Conservation (phyloP, 2,113 vertebrate species). For the Cyrtonyx montezumae region DNA sequence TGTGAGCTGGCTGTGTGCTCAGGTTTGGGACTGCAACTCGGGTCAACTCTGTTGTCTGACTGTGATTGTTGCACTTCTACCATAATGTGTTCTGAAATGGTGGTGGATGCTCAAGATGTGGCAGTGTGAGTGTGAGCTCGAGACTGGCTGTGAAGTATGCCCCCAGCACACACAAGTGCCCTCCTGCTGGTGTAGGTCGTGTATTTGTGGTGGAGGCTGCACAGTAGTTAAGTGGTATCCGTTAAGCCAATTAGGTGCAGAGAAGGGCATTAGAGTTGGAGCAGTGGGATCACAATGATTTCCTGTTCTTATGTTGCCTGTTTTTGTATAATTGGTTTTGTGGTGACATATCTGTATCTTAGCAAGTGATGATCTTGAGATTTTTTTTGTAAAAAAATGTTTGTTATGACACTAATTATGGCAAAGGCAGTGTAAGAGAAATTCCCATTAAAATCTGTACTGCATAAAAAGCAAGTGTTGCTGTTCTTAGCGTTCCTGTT, state of each 20-base stretch:
- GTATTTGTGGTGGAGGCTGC: not conserved
- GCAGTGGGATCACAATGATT: not conserved
- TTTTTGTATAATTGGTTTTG: not conserved
- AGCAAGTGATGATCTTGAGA: not conserved
- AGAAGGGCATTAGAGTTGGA: not conserved
- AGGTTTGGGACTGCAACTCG: not conserved
- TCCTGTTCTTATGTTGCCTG: not conserved
- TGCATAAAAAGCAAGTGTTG: not conserved
- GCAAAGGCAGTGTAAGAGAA: not conserved
- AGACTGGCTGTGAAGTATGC: not conserved
- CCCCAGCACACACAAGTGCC: not conserved
- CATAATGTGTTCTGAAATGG: not conserved
- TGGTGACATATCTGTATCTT: not conserved
- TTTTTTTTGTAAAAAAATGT: too few relatives aligned
- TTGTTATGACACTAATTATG: too few relatives aligned
- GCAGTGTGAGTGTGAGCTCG: not conserved
- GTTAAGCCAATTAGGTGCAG: not conserved
- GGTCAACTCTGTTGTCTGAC: not conserved
- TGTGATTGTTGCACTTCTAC: not conserved
- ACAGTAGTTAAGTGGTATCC: not conserved
- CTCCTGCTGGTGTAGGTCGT: not conserved
- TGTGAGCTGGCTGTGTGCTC: accelerated
- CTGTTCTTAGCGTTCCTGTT: not conserved
- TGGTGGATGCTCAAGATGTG: not conserved
- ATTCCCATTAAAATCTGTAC: not conserved